Conservation (phyloP, 2,888 invertebrate genomes). For the Euphydryas editha region DNA sequence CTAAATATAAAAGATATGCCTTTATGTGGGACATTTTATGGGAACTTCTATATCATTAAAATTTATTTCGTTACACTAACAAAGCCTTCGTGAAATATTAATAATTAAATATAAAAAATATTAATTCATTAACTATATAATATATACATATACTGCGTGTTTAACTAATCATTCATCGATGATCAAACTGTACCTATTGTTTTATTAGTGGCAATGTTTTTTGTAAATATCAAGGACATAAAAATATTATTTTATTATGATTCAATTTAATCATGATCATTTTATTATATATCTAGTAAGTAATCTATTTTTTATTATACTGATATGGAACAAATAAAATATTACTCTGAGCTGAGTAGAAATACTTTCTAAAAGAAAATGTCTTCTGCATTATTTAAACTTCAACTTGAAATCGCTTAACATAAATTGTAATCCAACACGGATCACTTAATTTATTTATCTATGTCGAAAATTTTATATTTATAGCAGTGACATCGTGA, state of each 20-base stretch:
- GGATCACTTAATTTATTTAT: background rate
- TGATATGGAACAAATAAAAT: too few species aligned
- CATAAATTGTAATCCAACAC: background rate
- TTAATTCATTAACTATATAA: too few species aligned
- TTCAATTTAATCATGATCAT: background rate
- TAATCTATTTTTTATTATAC: too few species aligned
- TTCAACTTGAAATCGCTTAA: background rate
- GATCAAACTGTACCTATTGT: background rate
- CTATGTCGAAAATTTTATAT: background rate
- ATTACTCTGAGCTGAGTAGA: too few species aligned
- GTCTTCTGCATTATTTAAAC: background rate
- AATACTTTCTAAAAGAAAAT: background rate
- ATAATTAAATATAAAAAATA: too few species aligned
- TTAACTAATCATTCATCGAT: background rate
- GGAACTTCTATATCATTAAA: background rate
- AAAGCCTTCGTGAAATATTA: too few species aligned
- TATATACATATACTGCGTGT: too few species aligned
- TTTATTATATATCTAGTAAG: too few species aligned
- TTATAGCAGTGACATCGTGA: background rate
- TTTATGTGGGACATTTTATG: background rate
- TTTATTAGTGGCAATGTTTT: background rate
- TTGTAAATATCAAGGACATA: conserved; percentile 3
- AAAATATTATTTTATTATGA: too few species aligned
- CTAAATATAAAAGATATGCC: background rate
- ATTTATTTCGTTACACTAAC: too few species aligned